phyloP scores from a whole-genome alignment of 2,888 invertebrate genomes.

The Parascotia fuliginaria region DNA sequence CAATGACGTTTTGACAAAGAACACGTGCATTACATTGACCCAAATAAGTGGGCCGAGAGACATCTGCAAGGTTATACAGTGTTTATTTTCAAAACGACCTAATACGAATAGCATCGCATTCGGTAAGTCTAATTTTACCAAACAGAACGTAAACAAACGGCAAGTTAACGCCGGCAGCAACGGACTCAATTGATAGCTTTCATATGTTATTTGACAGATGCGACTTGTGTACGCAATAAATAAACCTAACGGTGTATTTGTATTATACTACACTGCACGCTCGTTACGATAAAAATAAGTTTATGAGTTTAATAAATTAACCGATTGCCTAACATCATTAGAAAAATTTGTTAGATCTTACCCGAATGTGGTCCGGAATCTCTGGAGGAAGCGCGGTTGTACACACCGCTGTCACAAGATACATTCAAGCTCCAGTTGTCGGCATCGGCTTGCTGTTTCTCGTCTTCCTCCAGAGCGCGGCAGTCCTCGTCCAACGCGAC shows the following conservation, averaged over 20 bases:
- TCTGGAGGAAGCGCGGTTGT: constrained; percentile 85
- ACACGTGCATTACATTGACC: constrained; percentile 82
- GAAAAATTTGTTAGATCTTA: constrained; percentile 48
- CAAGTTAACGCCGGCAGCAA: constrained; percentile 63
- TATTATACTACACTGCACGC: constrained; percentile 52
- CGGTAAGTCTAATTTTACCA: constrained; percentile 79
- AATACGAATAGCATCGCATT: constrained; percentile 77
- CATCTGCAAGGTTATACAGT: constrained; percentile 77
- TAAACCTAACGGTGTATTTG: constrained; percentile 64
- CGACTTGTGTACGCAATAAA: constrained; percentile 62
- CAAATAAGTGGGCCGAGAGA: constrained; percentile 75
- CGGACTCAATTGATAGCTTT: constrained; percentile 59
- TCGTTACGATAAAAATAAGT: constrained; percentile 69
- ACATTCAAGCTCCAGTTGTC: constrained; percentile 84
- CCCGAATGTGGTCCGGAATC: constrained; percentile 84
- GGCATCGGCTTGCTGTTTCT: constrained; percentile 74
- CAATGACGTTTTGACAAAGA: constrained; percentile 68
- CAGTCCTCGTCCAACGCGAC: constrained; percentile 80
- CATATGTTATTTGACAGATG: constrained; percentile 66
- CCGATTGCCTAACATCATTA: constrained; percentile 31
- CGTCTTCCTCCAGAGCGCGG: constrained; percentile 79
- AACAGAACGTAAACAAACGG: constrained; percentile 82
- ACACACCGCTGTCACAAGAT: constrained; percentile 86
- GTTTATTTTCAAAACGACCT: constrained; percentile 83
- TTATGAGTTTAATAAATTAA: constrained; percentile 59